phyloP scores from a whole-genome alignment of 2,113 vertebrate genomes.

The Phrynosoma blainvillii region DNA sequence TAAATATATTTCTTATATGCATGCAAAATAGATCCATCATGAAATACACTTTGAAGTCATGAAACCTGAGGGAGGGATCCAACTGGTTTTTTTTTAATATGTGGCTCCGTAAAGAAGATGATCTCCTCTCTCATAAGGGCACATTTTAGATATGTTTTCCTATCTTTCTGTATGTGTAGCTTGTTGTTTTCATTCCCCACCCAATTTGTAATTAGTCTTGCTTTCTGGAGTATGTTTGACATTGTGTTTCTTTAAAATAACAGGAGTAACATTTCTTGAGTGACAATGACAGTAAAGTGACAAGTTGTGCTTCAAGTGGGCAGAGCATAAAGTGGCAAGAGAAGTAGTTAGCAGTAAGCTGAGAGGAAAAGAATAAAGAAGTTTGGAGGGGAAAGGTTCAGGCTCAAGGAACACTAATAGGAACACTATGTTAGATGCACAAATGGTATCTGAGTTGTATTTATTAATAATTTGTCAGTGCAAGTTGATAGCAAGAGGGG shows the following conservation, averaged over 20 bases:
- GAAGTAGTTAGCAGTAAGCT: constrained; percentile 20
- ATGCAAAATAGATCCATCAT: not conserved
- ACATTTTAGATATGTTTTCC: not conserved
- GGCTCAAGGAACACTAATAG: constrained; percentile 14
- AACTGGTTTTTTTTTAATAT: not conserved
- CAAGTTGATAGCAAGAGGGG: constrained; percentile 12
- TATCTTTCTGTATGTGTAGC: not conserved
- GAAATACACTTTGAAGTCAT: not conserved
- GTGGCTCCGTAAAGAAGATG: not conserved
- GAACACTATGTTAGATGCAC: constrained; percentile 23
- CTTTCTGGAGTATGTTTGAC: not conserved
- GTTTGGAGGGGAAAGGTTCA: constrained; percentile 31
- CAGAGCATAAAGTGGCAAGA: constrained; percentile 17
- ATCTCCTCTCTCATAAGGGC: not conserved
- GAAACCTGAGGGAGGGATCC: not conserved
- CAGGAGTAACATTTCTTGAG: not conserved
- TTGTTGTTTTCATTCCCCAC: not conserved
- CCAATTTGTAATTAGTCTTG: not conserved
- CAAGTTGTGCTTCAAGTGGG: constrained; percentile 9
- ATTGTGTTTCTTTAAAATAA: not conserved
- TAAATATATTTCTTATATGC: not conserved
- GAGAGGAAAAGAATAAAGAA: constrained; percentile 8
- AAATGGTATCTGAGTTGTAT: constrained; percentile 37
- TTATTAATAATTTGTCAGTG: constrained; percentile 46
- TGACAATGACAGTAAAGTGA: not conserved